Evolutionary conservation across 2,797 vertebrate species (phyloP), one percentile per base, ranked within the genome.

Genomic region (Syngnathus acus): DNA sequence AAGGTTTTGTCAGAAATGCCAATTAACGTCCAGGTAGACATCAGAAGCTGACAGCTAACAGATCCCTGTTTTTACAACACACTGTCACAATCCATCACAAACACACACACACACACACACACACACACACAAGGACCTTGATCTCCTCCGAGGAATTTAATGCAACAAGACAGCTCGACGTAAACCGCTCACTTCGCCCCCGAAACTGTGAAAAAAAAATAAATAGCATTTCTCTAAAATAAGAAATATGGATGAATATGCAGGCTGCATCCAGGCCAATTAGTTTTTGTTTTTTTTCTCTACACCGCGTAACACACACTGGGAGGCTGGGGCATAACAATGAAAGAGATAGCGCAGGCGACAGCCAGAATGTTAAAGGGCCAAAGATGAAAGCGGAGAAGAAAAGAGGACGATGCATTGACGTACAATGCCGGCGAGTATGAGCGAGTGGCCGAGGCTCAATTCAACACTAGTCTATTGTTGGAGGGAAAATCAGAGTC

Each of bases 11-110:
- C 47, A 51, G 45, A 79, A 68, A 68, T 70, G 68, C 73, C 71
- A 66, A 59, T 73, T 75, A 66, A 79, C 66, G 74, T 75, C 19
- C n/a, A 69, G 70, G 64, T 70, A 70, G 62, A 74, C 79, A 74
- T 75, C 74, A 72, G 60, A 65, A 38, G 13, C 68, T 75, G 78
- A 82, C 79, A 73, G 60, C 60, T 7, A 23, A 62, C 40, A 23
- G 10, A 43, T 62, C 40, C 60, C 1, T 62, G 40, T 63, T 79
- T 78, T 84, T 45, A 74, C 71, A 76, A 74, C 71, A 62, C 64
- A 68, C 10, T 1, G 70, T 72, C 72, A 78, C 61, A 38, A 11
- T 75, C 68, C 72, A 65, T 58, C 19, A 48, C 59, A 48, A 37
- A 55, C 62, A 2, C 59, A 68, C n/a, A 54, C 55, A 48, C 38